Percentiles rank a stretch among this genome's conserved stretches.
phyloP scores from a whole-genome alignment of 1,140 invertebrate species.

The Thaumatotibia leucotreta region DNA sequence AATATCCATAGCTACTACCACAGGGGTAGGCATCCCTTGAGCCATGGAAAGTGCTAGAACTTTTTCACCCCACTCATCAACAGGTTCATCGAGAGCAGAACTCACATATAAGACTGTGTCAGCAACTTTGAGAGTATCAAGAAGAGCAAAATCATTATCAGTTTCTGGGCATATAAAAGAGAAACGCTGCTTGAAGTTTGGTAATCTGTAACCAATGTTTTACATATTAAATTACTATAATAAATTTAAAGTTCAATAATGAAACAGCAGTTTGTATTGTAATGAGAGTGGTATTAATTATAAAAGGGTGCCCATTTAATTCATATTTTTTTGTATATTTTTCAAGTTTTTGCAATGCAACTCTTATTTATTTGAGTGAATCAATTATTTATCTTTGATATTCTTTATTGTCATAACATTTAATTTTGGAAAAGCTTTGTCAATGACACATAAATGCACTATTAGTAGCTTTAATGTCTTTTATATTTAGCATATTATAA shows the following conservation, averaged over 20 bases:
- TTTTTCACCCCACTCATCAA: conserved; percentile 87
- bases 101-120: conserved; percentile 88
- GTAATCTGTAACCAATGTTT: conserved; percentile 78
- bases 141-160: conserved; percentile 83
- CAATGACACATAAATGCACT: too few species aligned
- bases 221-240: not conserved
- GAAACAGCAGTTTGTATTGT: not conserved
- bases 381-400: too few species aligned
- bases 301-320: too few species aligned
- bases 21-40: conserved; percentile 89
- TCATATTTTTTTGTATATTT: too few species aligned
- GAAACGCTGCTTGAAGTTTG: conserved; percentile 91
- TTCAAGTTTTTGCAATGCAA: too few species aligned
- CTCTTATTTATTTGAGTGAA: too few species aligned
- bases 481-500: too few species aligned
- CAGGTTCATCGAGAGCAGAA: conserved; percentile 79
- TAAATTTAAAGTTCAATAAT: not conserved
- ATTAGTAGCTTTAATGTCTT: too few species aligned
- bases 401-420: too few species aligned
- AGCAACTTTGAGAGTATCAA: conserved; percentile 91
- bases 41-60: conserved; percentile 84
- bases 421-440: too few species aligned
- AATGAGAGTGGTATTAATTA: too few species aligned
- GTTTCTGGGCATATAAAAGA: conserved; percentile 84
- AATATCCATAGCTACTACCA: conserved; percentile 87